Percentiles rank a stretch among this genome's conserved stretches.
phyloP scores from a whole-genome alignment of 2,113 vertebrate species.

The Phalacrocorax pelagicus region DNA sequence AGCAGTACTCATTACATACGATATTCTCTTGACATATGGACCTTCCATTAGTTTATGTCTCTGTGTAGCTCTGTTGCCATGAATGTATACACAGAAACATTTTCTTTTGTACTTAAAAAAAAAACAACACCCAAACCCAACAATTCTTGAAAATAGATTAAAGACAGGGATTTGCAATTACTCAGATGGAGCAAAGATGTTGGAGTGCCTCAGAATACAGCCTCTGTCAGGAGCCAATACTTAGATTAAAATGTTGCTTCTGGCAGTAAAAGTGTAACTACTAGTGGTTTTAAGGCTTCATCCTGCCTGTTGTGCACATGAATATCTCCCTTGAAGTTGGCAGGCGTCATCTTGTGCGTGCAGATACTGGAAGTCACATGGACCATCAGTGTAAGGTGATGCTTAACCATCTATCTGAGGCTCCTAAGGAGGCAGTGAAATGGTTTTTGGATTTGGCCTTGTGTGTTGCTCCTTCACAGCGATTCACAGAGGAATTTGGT shows the following conservation, averaged over 20 bases:
- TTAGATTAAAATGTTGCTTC: constrained; percentile 38
- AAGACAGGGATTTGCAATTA: constrained; percentile 10
- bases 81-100: not conserved
- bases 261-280: constrained; percentile 41
- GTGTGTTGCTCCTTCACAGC: not conserved
- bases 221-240: not conserved
- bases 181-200: constrained; percentile 54
- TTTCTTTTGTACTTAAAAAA: constrained; percentile 37
- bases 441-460: not conserved
- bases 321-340: not conserved
- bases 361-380: not conserved
- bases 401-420: not conserved
- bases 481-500: not conserved
- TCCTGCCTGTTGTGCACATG: not conserved
- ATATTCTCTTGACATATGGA: constrained; percentile 17
- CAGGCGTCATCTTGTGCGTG: fast-evolving
- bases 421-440: not conserved
- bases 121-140: not conserved
- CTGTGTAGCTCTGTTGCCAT: constrained; percentile 4
- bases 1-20: not conserved
- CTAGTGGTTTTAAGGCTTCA: not conserved
- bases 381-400: not conserved
- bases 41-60: constrained; percentile 28
- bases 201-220: not conserved
- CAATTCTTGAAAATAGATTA: constrained; percentile 43